Evolutionary conservation across 2,113 vertebrate genomes (phyloP), one percentile per base, ranked within the genome.

Genomic region (Mormyrus lacerda): DNA sequence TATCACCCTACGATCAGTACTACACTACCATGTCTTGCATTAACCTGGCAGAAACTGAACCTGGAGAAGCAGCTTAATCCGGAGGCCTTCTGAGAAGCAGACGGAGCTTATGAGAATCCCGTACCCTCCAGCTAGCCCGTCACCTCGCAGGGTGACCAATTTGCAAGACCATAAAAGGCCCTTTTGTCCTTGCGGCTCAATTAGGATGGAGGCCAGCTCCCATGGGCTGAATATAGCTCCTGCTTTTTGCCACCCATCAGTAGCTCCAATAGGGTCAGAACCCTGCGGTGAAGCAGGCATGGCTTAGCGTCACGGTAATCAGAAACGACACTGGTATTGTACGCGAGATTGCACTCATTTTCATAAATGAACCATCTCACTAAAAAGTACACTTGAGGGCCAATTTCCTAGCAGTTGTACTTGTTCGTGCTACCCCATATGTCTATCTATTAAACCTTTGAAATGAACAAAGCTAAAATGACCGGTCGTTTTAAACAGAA

Each of bases 181-280:
- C 61, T 45, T 73, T 88, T 73, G 69, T 88, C 88, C 47, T 21
- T 76, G 69, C 69, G 42, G 27, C 31, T 88, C 48, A 79, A 88
- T 79, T 79, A 79, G 69, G 44, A 88, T 5, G 69, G 45, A 50
- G n/a, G n/a, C 48, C 31, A 53, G 69, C 88, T 50, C 88, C 27
- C 9, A 35, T 73, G 17, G 65, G 24, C 44, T 73, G 47, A 88
- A 51, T 24, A 79, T 69, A 79, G 24, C 31, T 82, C 31, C 15
- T 31, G 21, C 31, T 79, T 27, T 31, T 42, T 39, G n/a, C 61
- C 45, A 47, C 87, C 87, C 87, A 88, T 88, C 58, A 69, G 55
- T 88, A n/a, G 24, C 39, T 65, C 87, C 58, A 15, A 88, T 50
- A 13, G 58, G 69, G 39, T 51, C 21, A 39, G n/a, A 82, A 47